Percentiles rank a stretch among this genome's conserved stretches.
Evolutionary conservation across 2,797 vertebrate genomes (phyloP).

Genomic region (Nyctibius grandis): DNA sequence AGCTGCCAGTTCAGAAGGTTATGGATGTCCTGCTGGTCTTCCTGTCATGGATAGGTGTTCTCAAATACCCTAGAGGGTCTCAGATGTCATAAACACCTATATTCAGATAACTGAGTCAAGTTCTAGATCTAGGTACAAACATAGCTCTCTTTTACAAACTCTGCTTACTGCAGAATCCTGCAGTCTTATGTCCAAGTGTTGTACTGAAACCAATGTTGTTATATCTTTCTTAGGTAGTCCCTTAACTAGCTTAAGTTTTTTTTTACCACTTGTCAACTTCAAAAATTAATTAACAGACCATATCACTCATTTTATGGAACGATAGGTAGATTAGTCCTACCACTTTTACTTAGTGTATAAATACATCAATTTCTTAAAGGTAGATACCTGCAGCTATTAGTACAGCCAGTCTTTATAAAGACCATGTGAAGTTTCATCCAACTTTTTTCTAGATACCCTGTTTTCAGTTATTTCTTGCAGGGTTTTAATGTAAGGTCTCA

Average conservation of each 20-base stretch:
- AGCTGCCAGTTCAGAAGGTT: not conserved
- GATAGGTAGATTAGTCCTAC: not conserved
- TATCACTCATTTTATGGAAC: not conserved
- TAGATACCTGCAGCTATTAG: not conserved
- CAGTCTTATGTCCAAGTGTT: not conserved
- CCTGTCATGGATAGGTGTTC: not conserved
- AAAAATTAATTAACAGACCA: not conserved
- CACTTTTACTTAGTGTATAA: not conserved
- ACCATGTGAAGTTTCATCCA: not conserved
- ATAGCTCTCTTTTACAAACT: not conserved
- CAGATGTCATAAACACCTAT: not conserved
- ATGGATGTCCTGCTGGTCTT: not conserved
- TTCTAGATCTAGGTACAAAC: not conserved
- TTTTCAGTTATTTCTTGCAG: not conserved
- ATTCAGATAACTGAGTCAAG: not conserved
- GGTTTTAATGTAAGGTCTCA: not conserved
- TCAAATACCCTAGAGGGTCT: not conserved
- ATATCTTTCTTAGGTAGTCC: not conserved
- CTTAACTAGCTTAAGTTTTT: not conserved
- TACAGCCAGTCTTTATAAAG: not conserved
- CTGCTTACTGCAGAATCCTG: not conserved
- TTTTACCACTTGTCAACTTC: fast-evolving
- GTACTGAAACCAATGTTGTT: not conserved
- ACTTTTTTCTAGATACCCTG: not conserved
- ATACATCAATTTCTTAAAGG: not conserved